Conservation (phyloP, 2,113 vertebrate species). For the Poecilia latipinna region DNA sequence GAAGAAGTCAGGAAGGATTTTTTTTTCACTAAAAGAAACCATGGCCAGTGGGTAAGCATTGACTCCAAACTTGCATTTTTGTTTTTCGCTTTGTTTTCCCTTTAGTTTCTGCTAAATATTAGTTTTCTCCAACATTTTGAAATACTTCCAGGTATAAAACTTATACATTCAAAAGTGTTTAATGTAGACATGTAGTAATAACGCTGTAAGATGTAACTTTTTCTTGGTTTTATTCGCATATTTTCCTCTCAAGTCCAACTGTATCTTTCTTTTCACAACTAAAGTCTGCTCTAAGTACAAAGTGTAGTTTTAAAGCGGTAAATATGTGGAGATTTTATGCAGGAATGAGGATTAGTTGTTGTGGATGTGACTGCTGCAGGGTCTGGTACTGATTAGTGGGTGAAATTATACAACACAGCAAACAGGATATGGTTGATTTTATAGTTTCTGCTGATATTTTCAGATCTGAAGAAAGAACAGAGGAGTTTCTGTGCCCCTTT, state of each 20-base stretch:
- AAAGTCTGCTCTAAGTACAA: slow-evolving; percentile 7
- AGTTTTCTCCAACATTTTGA: not conserved
- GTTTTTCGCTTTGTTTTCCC: not conserved
- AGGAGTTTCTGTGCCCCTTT: slow-evolving; percentile 39
- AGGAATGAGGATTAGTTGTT: not conserved
- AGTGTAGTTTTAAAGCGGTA: not conserved
- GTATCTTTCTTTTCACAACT: not conserved
- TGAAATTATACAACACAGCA: slow-evolving; percentile 18
- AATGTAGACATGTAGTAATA: not conserved
- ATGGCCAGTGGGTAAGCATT: slow-evolving; percentile 66
- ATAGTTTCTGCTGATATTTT: not conserved
- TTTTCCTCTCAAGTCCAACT: not conserved
- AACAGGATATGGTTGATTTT: slow-evolving; percentile 2
- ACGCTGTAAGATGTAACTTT: not conserved
- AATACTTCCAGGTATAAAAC: not conserved
- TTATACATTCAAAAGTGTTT: not conserved
- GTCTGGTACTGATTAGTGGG: slow-evolving; percentile 41
- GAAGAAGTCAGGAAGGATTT: not conserved
- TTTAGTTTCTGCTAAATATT: too few species aligned
- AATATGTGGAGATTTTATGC: not conserved
- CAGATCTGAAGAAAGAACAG: slow-evolving; percentile 37
- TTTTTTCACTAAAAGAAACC: not conserved
- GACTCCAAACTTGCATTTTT: not conserved
- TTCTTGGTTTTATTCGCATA: not conserved
- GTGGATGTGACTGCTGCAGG: not conserved